Conservation (phyloP, 2,888 invertebrate genomes). For the Nephrotoma flavescens region DNA sequence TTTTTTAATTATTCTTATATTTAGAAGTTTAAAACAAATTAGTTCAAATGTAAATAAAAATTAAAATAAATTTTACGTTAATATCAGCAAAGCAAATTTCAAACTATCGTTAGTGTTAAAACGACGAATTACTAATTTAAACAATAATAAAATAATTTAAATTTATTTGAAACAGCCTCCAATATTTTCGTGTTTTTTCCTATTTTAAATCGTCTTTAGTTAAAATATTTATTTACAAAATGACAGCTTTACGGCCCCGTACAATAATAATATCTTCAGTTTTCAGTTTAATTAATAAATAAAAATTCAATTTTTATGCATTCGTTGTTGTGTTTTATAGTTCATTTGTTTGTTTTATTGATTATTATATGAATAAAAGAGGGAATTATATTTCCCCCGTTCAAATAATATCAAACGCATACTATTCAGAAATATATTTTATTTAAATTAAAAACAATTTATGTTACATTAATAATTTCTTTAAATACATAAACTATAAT, state of each 20-base stretch:
- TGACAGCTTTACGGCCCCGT: neutral
- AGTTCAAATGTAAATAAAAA: neutral
- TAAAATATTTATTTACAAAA: neutral
- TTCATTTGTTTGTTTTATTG: neutral
- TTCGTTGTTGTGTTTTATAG: neutral
- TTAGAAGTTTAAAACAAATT: neutral
- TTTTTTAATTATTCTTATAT: neutral
- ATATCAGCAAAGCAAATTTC: neutral
- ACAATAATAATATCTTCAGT: neutral
- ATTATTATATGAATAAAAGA: neutral
- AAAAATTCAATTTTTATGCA: neutral
- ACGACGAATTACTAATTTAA: neutral
- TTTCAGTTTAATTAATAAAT: neutral
- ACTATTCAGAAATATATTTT: neutral
- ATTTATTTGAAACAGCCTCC: neutral
- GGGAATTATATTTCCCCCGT: neutral
- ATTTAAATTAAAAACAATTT: neutral
- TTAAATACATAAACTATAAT: neutral
- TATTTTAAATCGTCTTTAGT: neutral
- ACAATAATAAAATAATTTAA: neutral
- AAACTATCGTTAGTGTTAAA: neutral
- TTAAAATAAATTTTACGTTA: neutral
- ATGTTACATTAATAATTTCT: neutral
- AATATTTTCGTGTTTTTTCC: neutral
- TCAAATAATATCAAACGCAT: neutral